Evolutionary conservation across 2,113 vertebrate genomes (phyloP).

Genomic region (Madoqua kirkii): DNA sequence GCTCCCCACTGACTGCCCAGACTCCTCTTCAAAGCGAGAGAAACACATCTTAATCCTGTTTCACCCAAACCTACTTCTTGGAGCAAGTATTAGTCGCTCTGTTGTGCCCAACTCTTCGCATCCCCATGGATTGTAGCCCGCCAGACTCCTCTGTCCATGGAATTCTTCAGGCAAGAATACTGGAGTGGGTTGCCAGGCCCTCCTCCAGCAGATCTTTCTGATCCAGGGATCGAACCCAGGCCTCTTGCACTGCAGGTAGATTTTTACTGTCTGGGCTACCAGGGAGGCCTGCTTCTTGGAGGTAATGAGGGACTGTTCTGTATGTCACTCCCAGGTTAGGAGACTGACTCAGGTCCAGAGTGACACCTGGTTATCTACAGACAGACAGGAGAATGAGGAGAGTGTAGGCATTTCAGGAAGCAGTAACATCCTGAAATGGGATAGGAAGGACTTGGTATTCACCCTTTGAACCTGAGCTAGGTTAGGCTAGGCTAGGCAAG

Average conservation of each 20-base stretch:
- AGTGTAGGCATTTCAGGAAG: not conserved
- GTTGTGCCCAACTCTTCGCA: not conserved
- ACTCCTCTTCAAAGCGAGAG: not conserved
- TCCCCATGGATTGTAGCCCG: accelerated
- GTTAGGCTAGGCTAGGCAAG: not conserved
- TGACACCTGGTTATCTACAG: not conserved
- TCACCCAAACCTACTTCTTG: not conserved
- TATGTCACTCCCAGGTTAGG: not conserved
- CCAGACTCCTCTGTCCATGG: not conserved
- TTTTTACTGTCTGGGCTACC: not conserved
- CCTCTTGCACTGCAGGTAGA: not conserved
- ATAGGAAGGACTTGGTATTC: too few species aligned
- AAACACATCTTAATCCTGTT: accelerated
- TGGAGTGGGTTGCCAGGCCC: not conserved
- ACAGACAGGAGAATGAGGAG: not conserved
- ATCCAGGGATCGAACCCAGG: not conserved
- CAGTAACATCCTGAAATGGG: not conserved
- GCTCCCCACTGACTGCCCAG: accelerated
- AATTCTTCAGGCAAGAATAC: not conserved
- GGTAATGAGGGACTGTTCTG: accelerated
- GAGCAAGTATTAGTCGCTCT: not conserved
- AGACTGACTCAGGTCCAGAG: not conserved
- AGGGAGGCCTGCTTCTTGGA: not conserved
- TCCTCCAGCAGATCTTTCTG: not conserved
- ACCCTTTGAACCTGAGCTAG: not conserved